Evolutionary conservation across 2,113 vertebrate species (phyloP).

Genomic region (Triplophysa tibetana): DNA sequence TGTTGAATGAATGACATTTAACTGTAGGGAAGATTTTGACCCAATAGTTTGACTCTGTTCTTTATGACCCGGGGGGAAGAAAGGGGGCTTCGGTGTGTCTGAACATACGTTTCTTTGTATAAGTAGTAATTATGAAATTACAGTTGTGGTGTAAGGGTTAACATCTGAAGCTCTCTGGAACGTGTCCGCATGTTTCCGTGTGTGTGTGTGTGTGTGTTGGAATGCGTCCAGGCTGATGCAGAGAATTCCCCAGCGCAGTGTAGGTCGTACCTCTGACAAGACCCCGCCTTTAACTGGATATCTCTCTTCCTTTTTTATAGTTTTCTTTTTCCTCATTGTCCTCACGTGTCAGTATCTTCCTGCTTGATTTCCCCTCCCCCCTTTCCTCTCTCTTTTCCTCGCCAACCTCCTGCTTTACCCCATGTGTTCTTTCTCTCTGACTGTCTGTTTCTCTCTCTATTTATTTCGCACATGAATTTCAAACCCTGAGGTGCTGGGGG

Average conservation of each 20-base stretch:
- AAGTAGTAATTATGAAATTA: constrained; percentile 22
- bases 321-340: constrained; percentile 51
- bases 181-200: constrained; percentile 33
- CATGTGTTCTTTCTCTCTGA: constrained; percentile 41
- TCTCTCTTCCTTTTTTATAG: constrained; percentile 46
- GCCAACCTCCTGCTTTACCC: constrained; percentile 31
- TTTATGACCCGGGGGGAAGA: background rate
- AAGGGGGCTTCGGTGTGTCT: background rate
- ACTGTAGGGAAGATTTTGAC: constrained; percentile 20
- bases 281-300: constrained; percentile 10
- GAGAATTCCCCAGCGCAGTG: constrained; percentile 68
- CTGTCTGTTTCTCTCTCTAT: constrained; percentile 41
- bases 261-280: constrained; percentile 65
- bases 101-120: constrained; percentile 2
- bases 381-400: constrained; percentile 34
- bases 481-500: constrained; percentile 59
- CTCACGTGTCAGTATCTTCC: constrained; percentile 55
- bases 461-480: constrained; percentile 59
- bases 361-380: constrained; percentile 53
- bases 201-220: constrained; percentile 62
- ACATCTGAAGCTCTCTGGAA: constrained; percentile 34
- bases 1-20: constrained; percentile 25
- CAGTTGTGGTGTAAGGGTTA: constrained; percentile 42
- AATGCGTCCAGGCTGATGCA: constrained; percentile 68
- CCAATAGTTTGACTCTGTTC: background rate